Evolutionary conservation across 2,888 invertebrate genomes (phyloP).

Genomic region (Stenolophus ochropezus): DNA sequence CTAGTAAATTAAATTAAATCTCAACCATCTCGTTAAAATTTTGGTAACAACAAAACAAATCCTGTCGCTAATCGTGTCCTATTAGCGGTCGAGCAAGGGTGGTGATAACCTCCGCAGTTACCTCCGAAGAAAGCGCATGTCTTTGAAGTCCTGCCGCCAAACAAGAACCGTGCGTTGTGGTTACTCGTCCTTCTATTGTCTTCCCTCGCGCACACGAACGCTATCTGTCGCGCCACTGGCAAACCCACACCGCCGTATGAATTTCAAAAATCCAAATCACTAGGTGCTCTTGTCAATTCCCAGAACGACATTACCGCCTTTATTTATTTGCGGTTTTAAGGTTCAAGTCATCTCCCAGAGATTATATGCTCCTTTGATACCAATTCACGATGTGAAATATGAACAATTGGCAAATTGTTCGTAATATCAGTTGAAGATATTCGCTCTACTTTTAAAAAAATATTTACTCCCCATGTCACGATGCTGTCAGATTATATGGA

Average conservation of each 20-base stretch:
- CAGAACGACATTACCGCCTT: slow-evolving; percentile 10
- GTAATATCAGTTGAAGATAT: background rate
- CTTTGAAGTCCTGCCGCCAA: slow-evolving; percentile 37
- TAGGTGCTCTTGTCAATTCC: slow-evolving; percentile 28
- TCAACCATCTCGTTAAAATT: background rate
- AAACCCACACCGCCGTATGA: slow-evolving; percentile 15
- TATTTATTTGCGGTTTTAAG: slow-evolving; percentile 24
- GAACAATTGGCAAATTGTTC: slow-evolving; percentile 1
- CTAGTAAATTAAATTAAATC: background rate
- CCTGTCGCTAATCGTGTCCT: background rate
- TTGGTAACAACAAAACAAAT: background rate
- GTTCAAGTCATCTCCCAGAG: background rate
- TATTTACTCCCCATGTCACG: slow-evolving; percentile 17
- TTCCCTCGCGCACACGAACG: slow-evolving; percentile 24
- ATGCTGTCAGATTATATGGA: background rate
- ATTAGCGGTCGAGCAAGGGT: slow-evolving; percentile 14
- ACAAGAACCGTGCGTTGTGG: slow-evolving; percentile 35
- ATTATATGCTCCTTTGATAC: slow-evolving; percentile 34
- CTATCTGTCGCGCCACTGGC: slow-evolving; percentile 41
- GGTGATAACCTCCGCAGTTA: slow-evolving; percentile 16
- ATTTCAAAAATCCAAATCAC: slow-evolving; percentile 48
- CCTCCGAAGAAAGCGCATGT: slow-evolving; percentile 9
- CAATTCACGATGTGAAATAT: slow-evolving; percentile 2
- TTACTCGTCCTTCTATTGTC: slow-evolving; percentile 38
- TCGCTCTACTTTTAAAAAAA: slow-evolving; percentile 19